phyloP scores from a whole-genome alignment of 2,113 vertebrate species.

The Entelurus aequoreus region DNA sequence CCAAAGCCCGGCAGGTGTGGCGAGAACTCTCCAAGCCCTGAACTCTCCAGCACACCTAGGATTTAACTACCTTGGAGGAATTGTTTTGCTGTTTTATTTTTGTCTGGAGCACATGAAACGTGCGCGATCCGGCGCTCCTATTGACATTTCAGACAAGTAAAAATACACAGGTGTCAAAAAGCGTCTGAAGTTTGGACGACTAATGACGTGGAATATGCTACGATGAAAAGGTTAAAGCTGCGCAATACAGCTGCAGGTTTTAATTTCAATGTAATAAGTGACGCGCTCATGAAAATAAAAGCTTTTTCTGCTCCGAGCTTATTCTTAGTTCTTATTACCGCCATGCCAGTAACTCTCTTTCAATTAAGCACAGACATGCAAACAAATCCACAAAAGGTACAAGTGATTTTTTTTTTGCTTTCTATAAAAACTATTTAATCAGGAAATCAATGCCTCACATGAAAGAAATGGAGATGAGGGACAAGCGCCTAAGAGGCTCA shows the following conservation, averaged over 20 bases:
- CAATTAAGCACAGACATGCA: constrained; percentile 68
- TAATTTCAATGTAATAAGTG: constrained; percentile 53
- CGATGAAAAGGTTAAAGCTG: too few species aligned
- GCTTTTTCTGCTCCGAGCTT: constrained; percentile 35
- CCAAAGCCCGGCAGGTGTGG: constrained; percentile 64
- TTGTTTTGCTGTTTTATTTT: constrained; percentile 53
- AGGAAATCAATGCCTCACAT: constrained; percentile 72
- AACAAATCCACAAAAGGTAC: constrained; percentile 63
- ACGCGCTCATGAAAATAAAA: constrained; percentile 48
- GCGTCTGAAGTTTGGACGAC: constrained; percentile 42
- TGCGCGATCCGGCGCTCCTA: constrained; percentile 48
- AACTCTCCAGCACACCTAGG: constrained; percentile 56
- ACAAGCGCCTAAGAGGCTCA: constrained; percentile 69
- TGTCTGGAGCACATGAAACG: constrained; percentile 59
- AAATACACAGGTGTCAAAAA: constrained; percentile 47
- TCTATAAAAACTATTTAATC: constrained; percentile 75
- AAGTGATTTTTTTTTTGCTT: constrained; percentile 59
- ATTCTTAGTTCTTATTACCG: constrained; percentile 47
- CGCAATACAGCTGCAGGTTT: not conserved
- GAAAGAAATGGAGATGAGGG: constrained; percentile 72
- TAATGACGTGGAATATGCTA: constrained; percentile 9
- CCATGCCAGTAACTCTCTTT: constrained; percentile 58
- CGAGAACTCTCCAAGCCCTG: constrained; percentile 55
- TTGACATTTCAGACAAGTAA: constrained; percentile 56
- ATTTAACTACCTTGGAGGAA: constrained; percentile 65